Percentiles rank a stretch among this genome's conserved stretches.
These are phyloP conservation scores for Notocelia uddmanniana DNA, from an alignment of 2,888 invertebrate species.

Conservation along the genomic window DNA sequence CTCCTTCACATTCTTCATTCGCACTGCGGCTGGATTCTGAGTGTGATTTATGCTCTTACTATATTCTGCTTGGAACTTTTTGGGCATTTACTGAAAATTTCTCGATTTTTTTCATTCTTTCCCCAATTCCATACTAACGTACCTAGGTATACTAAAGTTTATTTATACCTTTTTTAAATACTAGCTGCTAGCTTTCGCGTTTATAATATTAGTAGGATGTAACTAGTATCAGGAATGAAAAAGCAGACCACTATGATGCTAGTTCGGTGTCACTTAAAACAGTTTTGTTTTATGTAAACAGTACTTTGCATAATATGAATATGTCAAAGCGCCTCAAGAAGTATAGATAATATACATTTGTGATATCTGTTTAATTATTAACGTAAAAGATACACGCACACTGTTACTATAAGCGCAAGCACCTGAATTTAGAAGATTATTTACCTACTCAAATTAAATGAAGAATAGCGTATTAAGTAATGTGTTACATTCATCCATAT, in stretches of 20 bases:
- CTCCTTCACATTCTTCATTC: conserved; percentile 16
- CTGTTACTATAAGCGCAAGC: background rate
- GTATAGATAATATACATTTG: too few relatives aligned
- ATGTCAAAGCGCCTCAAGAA: too few relatives aligned
- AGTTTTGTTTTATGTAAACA: too few relatives aligned
- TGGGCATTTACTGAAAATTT: background rate
- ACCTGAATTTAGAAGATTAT: background rate
- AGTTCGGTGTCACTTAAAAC: background rate
- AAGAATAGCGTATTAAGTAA: conserved; percentile 70
- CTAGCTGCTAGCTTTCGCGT: too few relatives aligned
- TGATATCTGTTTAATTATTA: too few relatives aligned
- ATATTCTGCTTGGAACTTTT: background rate
- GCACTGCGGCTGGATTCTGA: background rate
- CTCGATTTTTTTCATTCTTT: background rate
- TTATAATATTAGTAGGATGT: background rate
- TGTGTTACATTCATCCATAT: conserved; percentile 75
- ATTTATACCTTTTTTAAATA: background rate
- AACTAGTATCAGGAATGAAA: conserved; percentile 1
- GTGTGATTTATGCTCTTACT: conserved; percentile 8
- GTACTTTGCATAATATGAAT: too few relatives aligned
- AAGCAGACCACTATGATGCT: background rate
- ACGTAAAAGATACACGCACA: background rate
- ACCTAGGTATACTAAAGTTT: background rate
- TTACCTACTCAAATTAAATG: conserved; percentile 46
- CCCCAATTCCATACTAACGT: background rate